These are phyloP conservation scores for Drosophila nr. medialis DNA, from an alignment of 2,888 invertebrate species.

Conservation along the genomic window DNA sequence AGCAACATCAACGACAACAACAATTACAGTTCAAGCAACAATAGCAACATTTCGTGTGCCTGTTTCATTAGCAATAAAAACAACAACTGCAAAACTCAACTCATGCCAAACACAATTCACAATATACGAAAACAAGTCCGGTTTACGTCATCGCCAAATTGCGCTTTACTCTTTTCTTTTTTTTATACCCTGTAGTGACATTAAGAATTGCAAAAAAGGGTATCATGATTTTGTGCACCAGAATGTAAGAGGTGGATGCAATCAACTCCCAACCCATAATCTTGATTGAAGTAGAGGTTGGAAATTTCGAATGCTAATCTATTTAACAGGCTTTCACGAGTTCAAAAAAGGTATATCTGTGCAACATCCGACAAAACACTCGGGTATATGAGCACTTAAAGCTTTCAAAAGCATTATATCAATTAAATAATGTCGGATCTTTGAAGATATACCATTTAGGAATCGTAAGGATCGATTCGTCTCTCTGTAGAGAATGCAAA, in stretches of 20 bases:
- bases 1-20: constrained; percentile 32
- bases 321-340: background rate
- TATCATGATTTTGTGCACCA: background rate
- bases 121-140: constrained; percentile 37
- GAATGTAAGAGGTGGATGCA: background rate
- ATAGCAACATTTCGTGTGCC: constrained; percentile 31
- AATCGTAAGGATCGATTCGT: background rate
- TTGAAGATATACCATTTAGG: background rate
- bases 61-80: constrained; percentile 35
- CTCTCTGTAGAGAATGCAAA: too few relatives aligned
- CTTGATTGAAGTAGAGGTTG: background rate
- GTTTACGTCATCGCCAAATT: constrained; percentile 77
- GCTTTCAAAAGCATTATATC: background rate
- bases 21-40: constrained; percentile 22
- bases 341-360: background rate
- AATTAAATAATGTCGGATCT: background rate
- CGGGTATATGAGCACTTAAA: background rate
- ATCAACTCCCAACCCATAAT: background rate
- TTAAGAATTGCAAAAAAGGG: background rate
- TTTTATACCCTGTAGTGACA: background rate
- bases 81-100: constrained; percentile 10
- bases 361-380: background rate
- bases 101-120: constrained; percentile 2
- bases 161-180: constrained; percentile 60
- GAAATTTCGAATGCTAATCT: background rate